Base-by-base conservation (phyloP, 1,140 invertebrate genomes). In the Anastatus disparis region DNA sequence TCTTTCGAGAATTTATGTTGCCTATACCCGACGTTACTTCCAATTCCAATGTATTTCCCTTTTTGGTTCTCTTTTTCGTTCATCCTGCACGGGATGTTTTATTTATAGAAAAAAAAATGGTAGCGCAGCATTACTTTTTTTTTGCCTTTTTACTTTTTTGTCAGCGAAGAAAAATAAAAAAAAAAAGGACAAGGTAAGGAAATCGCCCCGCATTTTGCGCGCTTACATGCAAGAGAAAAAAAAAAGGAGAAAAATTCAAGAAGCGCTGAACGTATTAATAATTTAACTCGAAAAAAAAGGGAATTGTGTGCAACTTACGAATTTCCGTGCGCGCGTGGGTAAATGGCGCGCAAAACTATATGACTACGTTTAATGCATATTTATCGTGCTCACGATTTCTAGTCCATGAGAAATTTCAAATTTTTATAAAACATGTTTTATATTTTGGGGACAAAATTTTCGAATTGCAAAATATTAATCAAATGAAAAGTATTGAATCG, bases 31-130 rank as follows among this genome's bases (percentile, higher is more conserved):
- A 44, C 61, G 46, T 65, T 35, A 53, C 44, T 63, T 59, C 46
- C 65, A 65, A 70, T 69, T 71, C 52, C 59, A 38, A 56, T 74
- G 61, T 35, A 71, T 71, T 74, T 71, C 55, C 70, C 63, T 63
- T 13, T 27, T 52, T 58, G 20, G n/a, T n/a, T n/a, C n/a, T n/a
- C 35, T 22, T 31, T 40, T 17, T 3, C 58, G 56, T 55, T 17
- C 44, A n/a, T 26, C 48, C 69, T 56, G 58, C 68, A 31, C 20
- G 1, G 22, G 24, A 70, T 72, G 70, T 74, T 74, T 72, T 72
- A 70, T 70, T 50, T 55, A 70, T 70, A 56, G 59, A 53, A 52
- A 55, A n/a, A n/a, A 59, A 55, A 64, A 64, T 48, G 22, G 12
- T 24, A 50, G 17, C 6, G 26, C 2, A 24, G 29, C 12, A 24